Evolutionary conservation across 30 jellyfish, hydroid and myxozoan genomes (phyloP), one percentile per base, ranked within the genome.

Genomic region (Hydractinia echinata): DNA sequence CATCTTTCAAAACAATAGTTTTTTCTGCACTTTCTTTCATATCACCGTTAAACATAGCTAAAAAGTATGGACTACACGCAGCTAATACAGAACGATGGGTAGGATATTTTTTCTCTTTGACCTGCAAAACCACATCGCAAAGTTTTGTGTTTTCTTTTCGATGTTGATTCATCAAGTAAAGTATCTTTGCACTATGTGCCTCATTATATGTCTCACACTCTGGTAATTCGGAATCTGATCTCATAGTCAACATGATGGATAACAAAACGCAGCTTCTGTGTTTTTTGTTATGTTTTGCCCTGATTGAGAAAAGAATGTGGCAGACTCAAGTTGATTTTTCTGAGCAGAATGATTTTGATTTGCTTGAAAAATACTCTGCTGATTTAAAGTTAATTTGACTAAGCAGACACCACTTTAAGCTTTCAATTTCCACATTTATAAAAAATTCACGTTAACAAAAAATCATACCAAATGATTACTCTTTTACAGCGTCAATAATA

Each of bases 11-110:
- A 14, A 71, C 94, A 20, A 94, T 88, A 13, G 67, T 86, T 16
- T 86, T 76, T 82, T 94, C 95, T 61, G 78, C 82, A 80, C 97
- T 94, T 56, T 94, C 99, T 53, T 84, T 84, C 81, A 94, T 51
- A 51, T 94, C 99, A 30, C 95, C 96, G 66, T 73, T 83, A 86
- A 94, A 94, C 99, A 94, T 94, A 4, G 99, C 96, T 52, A 73
- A 81, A 68, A 94, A 94, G 72, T 94, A 94, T n/a, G 95, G 90
- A 66, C 99, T 94, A 81, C 96, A 94, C 9, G 99, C 95, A 4
- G 99, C 95, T n/a, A 94, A 67, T 16, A 94, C 97, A 7, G 99
- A 88, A 0, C 97, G 97, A 76, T 94, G 99, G 55, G 92, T 96
- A 18, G 92, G 90, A 16, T 88, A 71, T 54, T 60, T 77, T 20